A percentile compares a stretch with the other conserved stretches of the same genome.
phyloP scores from a whole-genome alignment of 2,888 invertebrate genomes.

The Acanthopleura granulata region DNA sequence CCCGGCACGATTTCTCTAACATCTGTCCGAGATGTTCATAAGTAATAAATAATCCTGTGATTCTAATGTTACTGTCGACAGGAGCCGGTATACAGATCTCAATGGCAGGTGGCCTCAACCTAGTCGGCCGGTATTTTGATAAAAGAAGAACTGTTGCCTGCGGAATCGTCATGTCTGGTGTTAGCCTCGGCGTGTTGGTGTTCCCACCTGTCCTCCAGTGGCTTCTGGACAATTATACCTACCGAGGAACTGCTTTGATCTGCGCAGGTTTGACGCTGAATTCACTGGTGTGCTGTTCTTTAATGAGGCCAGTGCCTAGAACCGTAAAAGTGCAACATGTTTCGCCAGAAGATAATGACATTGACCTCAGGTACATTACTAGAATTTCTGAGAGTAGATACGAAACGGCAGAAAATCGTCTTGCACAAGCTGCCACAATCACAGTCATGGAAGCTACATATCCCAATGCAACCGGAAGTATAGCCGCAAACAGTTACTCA shows the following conservation, averaged over 20 bases:
- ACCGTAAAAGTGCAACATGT: too few relatives aligned
- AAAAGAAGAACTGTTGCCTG: neutral
- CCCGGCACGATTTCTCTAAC: too few relatives aligned
- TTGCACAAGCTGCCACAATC: too few relatives aligned
- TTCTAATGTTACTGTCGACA: neutral
- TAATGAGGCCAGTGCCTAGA: slow-evolving; percentile 1
- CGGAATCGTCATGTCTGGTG: slow-evolving; percentile 2
- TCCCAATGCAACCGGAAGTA: too few relatives aligned
- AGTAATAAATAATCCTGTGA: too few relatives aligned
- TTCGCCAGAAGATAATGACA: too few relatives aligned
- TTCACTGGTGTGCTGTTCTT: neutral
- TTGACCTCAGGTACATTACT: too few relatives aligned
- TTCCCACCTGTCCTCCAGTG: neutral
- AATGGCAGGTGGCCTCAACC: neutral
- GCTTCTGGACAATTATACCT: neutral
- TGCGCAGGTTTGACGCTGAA: neutral
- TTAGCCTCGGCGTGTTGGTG: neutral
- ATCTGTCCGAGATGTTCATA: too few relatives aligned
- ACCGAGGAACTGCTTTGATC: neutral
- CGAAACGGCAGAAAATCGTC: too few relatives aligned
- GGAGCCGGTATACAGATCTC: neutral
- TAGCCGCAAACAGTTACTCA: too few relatives aligned
- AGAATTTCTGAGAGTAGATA: too few relatives aligned
- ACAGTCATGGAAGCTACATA: too few relatives aligned
- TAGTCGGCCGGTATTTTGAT: slow-evolving; percentile 1